These are phyloP conservation scores for Madoqua kirkii DNA, from an alignment of 2,113 vertebrate genomes.

Conservation along the genomic window DNA sequence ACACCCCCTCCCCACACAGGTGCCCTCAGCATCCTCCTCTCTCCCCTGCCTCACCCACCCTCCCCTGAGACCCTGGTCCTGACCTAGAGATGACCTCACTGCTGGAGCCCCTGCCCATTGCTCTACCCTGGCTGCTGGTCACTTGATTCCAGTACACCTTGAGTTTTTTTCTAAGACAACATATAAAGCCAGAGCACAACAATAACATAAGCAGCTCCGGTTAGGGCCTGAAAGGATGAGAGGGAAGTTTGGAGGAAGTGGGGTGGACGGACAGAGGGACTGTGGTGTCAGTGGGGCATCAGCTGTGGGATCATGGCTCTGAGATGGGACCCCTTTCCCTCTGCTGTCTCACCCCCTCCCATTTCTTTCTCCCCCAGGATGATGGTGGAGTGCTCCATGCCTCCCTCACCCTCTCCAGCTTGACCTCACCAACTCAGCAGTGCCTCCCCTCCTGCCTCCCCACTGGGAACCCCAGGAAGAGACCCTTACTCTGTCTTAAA, in stretches of 20 bases:
- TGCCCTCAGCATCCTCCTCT: background rate
- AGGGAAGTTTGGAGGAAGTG: background rate
- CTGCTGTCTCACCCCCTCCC: background rate
- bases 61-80: background rate
- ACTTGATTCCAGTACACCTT: background rate
- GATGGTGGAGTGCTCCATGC: background rate
- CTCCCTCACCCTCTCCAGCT: background rate
- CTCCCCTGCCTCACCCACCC: background rate
- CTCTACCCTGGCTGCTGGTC: background rate
- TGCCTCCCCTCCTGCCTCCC: background rate
- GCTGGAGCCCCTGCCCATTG: background rate
- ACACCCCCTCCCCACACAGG: background rate
- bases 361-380: background rate
- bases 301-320: background rate
- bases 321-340: background rate
- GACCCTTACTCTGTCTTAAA: conserved; percentile 36
- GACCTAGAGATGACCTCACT: background rate
- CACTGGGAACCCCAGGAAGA: background rate
- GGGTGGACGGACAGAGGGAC: background rate
- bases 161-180: background rate
- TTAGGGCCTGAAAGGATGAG: background rate
- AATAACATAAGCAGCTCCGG: background rate
- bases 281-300: background rate
- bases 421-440: background rate
- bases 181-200: background rate